phyloP scores from a whole-genome alignment of 1,140 invertebrate species.

The Zaprionus africanus region DNA sequence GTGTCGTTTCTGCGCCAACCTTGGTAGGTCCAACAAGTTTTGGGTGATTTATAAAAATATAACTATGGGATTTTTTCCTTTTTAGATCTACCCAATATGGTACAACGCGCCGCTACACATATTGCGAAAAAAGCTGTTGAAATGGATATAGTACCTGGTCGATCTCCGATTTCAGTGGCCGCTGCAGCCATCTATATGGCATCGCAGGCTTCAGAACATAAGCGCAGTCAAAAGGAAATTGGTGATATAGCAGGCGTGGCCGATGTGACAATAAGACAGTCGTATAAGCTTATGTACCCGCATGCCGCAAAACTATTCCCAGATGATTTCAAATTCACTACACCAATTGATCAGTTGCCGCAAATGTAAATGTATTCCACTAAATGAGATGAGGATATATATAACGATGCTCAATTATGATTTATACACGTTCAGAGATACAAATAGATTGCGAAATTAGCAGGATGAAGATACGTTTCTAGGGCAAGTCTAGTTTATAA shows the following conservation, averaged over 20 bases:
- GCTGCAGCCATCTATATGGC: conserved; percentile 99
- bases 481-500: conserved; percentile 36
- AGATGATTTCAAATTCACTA: conserved; percentile 97
- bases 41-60: neutral
- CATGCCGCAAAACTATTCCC: conserved; percentile 96
- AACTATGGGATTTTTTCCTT: neutral
- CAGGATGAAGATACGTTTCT: conserved; percentile 18
- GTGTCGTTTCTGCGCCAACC: conserved; percentile 95
- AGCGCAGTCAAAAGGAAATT: conserved; percentile 98
- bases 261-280: conserved; percentile 99
- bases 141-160: conserved; percentile 98
- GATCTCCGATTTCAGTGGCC: conserved; percentile 99
- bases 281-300: conserved; percentile 99
- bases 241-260: conserved; percentile 99
- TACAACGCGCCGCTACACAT: conserved; percentile 97
- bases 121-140: conserved; percentile 99
- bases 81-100: conserved; percentile 91
- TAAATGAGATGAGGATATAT: conserved; percentile 9
- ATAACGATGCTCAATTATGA: conserved; percentile 55
- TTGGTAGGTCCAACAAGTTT: conserved; percentile 85
- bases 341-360: conserved; percentile 97
- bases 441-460: conserved; percentile 17
- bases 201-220: conserved; percentile 97
- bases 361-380: conserved; percentile 87
- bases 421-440: conserved; percentile 29